Percentiles rank a stretch among this genome's conserved stretches.
phyloP scores from a whole-genome alignment of 2,888 invertebrate species.

The Shargacucullia verbasci region DNA sequence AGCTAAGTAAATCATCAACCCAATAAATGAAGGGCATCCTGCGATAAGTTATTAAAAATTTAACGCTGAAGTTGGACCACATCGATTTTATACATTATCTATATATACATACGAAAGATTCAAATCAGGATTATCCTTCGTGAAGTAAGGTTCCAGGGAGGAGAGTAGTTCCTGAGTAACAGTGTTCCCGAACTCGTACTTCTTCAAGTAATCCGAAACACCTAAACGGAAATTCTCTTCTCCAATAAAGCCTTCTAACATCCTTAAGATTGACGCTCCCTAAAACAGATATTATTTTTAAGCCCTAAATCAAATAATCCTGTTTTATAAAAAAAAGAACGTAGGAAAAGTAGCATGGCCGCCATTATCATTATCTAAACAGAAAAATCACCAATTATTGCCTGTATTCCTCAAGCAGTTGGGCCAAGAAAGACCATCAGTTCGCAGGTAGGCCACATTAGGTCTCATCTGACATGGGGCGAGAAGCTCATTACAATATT shows the following conservation, averaged over 20 bases:
- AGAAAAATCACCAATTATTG: too few species aligned
- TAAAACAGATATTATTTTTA: conserved; percentile 62
- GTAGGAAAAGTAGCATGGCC: too few species aligned
- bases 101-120: conserved; percentile 82
- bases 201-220: conserved; percentile 92
- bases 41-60: not conserved
- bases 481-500: too few species aligned
- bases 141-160: conserved; percentile 89
- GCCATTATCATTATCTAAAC: too few species aligned
- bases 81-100: not conserved
- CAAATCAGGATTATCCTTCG: conserved; percentile 81
- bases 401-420: too few species aligned
- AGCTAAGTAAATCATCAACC: too few species aligned
- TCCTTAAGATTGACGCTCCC: conserved; percentile 96
- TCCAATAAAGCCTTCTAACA: conserved; percentile 95
- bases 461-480: too few species aligned
- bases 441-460: too few species aligned
- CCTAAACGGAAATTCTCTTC: conserved; percentile 92
- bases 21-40: too few species aligned
- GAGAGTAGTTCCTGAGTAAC: conserved; percentile 93
- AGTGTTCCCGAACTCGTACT: conserved; percentile 92
- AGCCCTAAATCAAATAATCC: too few species aligned
- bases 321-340: too few species aligned
- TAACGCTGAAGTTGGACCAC: not conserved
- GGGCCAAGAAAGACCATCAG: too few species aligned